Conservation (phyloP, 2,797 vertebrate genomes). For the Poecilia gillii region DNA sequence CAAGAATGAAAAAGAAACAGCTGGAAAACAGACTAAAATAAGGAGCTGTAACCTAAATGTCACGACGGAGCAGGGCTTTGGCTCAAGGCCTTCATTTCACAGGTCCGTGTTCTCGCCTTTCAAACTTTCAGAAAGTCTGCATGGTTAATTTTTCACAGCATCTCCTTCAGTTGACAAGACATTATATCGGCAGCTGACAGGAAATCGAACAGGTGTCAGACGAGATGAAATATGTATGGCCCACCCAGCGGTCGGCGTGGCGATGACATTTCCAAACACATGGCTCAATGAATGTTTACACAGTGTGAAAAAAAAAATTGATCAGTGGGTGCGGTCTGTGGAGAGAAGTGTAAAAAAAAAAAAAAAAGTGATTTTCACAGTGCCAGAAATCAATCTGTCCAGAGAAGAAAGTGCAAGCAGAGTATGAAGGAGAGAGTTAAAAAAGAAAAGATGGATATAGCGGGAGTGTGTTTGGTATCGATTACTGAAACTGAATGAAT, state of each 20-base stretch:
- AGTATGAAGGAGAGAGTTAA: conserved; percentile 13
- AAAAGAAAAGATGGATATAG: conserved; percentile 8
- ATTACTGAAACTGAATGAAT: conserved; percentile 34
- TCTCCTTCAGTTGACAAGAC: conserved; percentile 51
- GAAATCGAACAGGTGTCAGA: conserved; percentile 82
- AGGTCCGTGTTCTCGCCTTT: conserved; percentile 68
- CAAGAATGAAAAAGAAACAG: conserved; percentile 5
- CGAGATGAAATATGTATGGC: conserved; percentile 83
- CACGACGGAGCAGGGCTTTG: conserved; percentile 13
- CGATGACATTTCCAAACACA: conserved; percentile 81
- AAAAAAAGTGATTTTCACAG: conserved; percentile 48
- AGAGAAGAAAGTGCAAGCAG: conserved; percentile 43
- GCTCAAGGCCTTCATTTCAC: conserved; percentile 46
- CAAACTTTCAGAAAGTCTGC: conserved; percentile 74
- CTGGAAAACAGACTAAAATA: conserved; percentile 6
- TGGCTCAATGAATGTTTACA: conserved; percentile 82
- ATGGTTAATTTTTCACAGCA: conserved; percentile 76
- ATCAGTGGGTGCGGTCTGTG: conserved; percentile 68
- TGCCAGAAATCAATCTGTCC: conserved; percentile 77
- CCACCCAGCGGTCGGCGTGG: conserved; percentile 71
- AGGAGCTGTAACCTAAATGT: conserved; percentile 24
- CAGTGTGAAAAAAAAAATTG: conserved; percentile 77
- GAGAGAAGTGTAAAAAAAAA: conserved; percentile 43
- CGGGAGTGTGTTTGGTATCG: conserved; percentile 24
- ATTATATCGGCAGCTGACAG: conserved; percentile 56